Conservation (phyloP, 2,113 vertebrate species). For the Poeciliopsis prolifica region DNA sequence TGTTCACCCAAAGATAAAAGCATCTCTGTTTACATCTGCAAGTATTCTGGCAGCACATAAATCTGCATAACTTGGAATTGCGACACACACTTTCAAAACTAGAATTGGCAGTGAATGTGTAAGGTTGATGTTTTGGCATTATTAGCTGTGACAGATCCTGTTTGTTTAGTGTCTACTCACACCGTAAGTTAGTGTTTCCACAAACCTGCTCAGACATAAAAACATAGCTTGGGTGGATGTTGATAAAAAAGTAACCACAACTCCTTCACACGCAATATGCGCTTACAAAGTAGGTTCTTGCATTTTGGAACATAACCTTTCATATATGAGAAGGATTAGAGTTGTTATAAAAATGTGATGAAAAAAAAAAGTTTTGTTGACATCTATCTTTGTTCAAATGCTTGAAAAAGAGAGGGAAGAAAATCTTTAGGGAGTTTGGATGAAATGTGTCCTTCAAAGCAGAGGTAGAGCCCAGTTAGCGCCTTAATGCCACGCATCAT, state of each 20-base stretch:
- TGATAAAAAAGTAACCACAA: not conserved
- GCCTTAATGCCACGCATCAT: not conserved
- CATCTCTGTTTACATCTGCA: not conserved
- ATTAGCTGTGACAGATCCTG: not conserved
- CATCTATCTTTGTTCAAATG: not conserved
- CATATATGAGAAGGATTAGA: too few species aligned
- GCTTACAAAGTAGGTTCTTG: not conserved
- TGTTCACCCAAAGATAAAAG: not conserved
- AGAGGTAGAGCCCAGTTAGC: not conserved
- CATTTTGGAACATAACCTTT: too few species aligned
- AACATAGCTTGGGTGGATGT: not conserved
- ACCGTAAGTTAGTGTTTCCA: not conserved
- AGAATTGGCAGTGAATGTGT: not conserved
- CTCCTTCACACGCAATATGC: not conserved
- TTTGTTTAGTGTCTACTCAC: not conserved
- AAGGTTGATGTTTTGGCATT: not conserved
- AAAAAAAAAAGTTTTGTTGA: not conserved
- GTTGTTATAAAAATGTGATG: not conserved
- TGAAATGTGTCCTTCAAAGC: not conserved
- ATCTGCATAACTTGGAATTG: not conserved
- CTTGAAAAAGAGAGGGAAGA: not conserved
- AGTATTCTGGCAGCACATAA: not conserved
- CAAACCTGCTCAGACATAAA: not conserved
- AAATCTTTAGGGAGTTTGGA: not conserved
- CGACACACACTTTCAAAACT: not conserved